Percentiles rank a stretch among this genome's conserved stretches.
Evolutionary conservation across 2,797 vertebrate genomes (phyloP).

Genomic region (Echeneis naucrates): DNA sequence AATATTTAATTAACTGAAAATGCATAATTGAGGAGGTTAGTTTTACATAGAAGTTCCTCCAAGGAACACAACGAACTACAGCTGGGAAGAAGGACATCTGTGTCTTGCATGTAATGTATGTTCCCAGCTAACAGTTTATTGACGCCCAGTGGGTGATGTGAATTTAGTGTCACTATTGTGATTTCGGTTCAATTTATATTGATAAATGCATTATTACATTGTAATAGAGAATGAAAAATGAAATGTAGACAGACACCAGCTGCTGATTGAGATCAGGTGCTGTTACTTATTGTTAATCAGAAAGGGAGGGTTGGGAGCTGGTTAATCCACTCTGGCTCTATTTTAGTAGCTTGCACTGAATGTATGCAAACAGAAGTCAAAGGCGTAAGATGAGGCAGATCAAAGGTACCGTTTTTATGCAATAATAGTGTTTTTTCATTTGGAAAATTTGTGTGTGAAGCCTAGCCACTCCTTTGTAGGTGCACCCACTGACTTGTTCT

Average conservation of each 20-base stretch:
- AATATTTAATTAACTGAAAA: constrained; percentile 74
- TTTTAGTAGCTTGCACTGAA: constrained; percentile 13
- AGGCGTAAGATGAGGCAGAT: constrained; percentile 20
- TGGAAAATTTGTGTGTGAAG: neutral
- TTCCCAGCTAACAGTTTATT: constrained; percentile 11
- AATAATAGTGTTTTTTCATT: constrained; percentile 20
- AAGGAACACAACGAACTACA: constrained; percentile 39
- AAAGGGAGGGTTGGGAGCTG: neutral
- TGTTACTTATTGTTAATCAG: constrained; percentile 34
- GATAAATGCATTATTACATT: neutral
- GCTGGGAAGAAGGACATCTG: constrained; percentile 23
- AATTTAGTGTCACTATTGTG: neutral
- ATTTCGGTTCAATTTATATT: neutral
- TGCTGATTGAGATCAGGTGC: constrained; percentile 50
- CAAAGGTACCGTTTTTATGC: constrained; percentile 24
- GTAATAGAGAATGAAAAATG: neutral
- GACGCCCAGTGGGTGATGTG: too few relatives aligned
- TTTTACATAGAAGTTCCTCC: constrained; percentile 64
- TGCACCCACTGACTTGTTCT: constrained; percentile 9
- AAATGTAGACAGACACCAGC: constrained; percentile 20
- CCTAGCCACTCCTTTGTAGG: constrained; percentile 7
- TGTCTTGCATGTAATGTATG: neutral
- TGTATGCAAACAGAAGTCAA: constrained; percentile 42
- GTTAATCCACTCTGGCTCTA: constrained; percentile 34
- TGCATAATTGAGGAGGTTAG: constrained; percentile 77